phyloP scores from a whole-genome alignment of 92 coral and sea anemone genomes.

The Anthopleura xanthogrammica region DNA sequence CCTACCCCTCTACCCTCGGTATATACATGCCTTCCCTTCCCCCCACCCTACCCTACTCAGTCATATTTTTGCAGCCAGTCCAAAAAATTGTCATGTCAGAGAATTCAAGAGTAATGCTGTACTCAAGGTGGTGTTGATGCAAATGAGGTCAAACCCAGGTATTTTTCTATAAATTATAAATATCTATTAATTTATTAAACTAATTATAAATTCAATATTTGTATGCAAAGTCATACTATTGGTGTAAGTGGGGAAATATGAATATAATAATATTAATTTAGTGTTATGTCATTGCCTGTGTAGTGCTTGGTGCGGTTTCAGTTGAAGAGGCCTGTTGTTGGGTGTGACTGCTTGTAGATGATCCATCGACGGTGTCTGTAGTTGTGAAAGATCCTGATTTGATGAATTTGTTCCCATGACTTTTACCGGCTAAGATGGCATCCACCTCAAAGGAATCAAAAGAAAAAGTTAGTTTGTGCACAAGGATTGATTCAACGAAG shows the following conservation, averaged over 20 bases:
- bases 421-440: conserved; percentile 90
- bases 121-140: not conserved
- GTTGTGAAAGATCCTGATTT: conserved; percentile 29
- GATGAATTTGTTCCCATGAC: conserved; percentile 78
- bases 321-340: not conserved
- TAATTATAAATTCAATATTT: not conserved
- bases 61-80: no score
- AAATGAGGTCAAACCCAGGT: not conserved
- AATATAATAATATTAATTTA: not conserved
- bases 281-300: conserved; percentile 21
- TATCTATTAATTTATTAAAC: not conserved
- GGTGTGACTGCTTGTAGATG: conserved; percentile 4
- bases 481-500: no score
- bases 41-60: no score
- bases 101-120: no score
- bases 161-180: no score
- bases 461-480: not conserved
- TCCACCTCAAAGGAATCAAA: conserved; percentile 53
- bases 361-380: conserved; percentile 9
- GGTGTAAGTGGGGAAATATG: not conserved
- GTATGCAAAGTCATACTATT: not conserved
- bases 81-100: no score
- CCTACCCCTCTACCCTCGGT: no score
- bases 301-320: not conserved
- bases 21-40: no score